A percentile compares a stretch with the other conserved stretches of the same genome.
Evolutionary conservation across 2,888 invertebrate species (phyloP).

Genomic region (Drosophila pseudotalamancana): DNA sequence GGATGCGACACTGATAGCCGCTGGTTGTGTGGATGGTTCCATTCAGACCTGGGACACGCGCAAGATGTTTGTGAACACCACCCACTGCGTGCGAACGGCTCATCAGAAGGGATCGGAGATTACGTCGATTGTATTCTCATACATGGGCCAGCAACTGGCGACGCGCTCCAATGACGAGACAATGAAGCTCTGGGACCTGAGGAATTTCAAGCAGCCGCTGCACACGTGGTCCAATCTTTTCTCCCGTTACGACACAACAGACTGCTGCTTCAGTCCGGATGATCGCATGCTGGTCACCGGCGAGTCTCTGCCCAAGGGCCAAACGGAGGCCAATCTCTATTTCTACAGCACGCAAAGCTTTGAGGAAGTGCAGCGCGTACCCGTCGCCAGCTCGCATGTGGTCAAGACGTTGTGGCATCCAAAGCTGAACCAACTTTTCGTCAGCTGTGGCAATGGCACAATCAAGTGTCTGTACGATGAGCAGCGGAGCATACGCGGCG

Average conservation of each 20-base stretch:
- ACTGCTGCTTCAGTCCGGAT: constrained; percentile 93
- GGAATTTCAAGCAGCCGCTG: constrained; percentile 92
- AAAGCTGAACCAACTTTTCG: constrained; percentile 97
- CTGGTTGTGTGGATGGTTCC: constrained; percentile 95
- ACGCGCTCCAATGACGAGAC: constrained; percentile 96
- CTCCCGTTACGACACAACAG: constrained; percentile 93
- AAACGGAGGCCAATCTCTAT: constrained; percentile 88
- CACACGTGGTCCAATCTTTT: constrained; percentile 89
- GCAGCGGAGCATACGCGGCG: constrained; percentile 93
- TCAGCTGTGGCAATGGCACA: constrained; percentile 95
- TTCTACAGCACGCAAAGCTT: constrained; percentile 93
- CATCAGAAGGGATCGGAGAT: constrained; percentile 93
- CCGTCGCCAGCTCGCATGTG: constrained; percentile 91
- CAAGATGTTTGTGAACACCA: constrained; percentile 94
- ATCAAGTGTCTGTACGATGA: constrained; percentile 97
- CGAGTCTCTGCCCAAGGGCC: constrained; percentile 90
- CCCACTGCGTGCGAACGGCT: constrained; percentile 90
- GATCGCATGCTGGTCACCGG: constrained; percentile 95
- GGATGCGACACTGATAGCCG: constrained; percentile 94
- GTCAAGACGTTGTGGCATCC: constrained; percentile 98
- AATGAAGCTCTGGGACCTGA: constrained; percentile 96
- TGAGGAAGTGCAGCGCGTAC: constrained; percentile 89
- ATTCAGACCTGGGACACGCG: constrained; percentile 98
- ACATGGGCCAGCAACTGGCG: constrained; percentile 89
- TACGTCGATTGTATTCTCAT: constrained; percentile 94